Evolutionary conservation across 2,113 vertebrate species (phyloP), one percentile per base, ranked within the genome.

Genomic region (Xenopus laevis): DNA sequence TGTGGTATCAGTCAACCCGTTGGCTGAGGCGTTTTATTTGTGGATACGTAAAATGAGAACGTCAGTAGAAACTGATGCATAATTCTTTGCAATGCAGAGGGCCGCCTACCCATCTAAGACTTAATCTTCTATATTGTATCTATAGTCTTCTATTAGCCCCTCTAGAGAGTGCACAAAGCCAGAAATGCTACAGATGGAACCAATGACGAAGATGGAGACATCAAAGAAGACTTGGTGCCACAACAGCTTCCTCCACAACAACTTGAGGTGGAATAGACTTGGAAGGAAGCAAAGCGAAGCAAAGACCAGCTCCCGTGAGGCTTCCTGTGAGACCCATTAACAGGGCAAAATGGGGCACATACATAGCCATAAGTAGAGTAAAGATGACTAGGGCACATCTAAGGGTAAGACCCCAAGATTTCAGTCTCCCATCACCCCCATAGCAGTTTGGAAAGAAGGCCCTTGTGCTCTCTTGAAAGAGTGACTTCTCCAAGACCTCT

Each of bases 201-300:
- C 97, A 87, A 99, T 98, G 86, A 98, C 96, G 45, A 99, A 99
- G 88, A 99, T 99, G 81, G 97, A 89, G 1, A 98, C 97, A 30
- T 99, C 97, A 44, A 99, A 99, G 93, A 99, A 98, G 72, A 99
- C 97, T 13, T 99, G 97, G 84, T 99, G 97, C 97, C 97, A 99
- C 71, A 93, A 87, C 72, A 99, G 92, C 91, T 98, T 96, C 84
- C 97, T 93, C 97, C 97, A 99, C 81, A 96, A 83, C 60, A 99
- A 91, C 83, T 94, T 96, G 79, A 99, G 93, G 87, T 99, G 97
- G 89, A 99, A 99, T 84, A 99, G 94, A 78, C 97, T 98, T 72
- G 97, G 97, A 52, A 99, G 94, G 86, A 99, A 91, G n/a, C n/a
- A n/a, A n/a, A n/a, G n/a, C n/a, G 87, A 99, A 99, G 84, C 96